Evolutionary conservation across 1,140 invertebrate genomes (phyloP).

Genomic region (Aricia agestis): DNA sequence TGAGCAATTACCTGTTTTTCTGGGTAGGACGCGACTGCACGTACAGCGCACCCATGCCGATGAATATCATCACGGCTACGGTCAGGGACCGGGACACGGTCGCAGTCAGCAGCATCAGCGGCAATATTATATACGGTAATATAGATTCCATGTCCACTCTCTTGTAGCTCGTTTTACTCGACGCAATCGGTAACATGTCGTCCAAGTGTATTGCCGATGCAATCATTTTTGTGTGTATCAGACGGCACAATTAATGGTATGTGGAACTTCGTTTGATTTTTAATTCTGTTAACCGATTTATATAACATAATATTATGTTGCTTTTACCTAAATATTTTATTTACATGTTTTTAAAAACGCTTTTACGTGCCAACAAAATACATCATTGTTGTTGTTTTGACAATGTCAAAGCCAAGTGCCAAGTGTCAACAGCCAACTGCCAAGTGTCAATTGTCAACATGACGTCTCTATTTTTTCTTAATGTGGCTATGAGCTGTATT

Average conservation of each 20-base stretch:
- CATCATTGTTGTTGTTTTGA: too few relatives aligned
- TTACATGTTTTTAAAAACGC: too few relatives aligned
- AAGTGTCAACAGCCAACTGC: too few relatives aligned
- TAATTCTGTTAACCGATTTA: too few relatives aligned
- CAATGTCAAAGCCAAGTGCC: too few relatives aligned
- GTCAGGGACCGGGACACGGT: slow-evolving; percentile 79
- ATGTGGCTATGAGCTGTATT: too few relatives aligned
- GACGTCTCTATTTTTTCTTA: too few relatives aligned
- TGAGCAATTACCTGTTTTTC: slow-evolving; percentile 65
- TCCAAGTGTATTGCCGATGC: slow-evolving; percentile 41
- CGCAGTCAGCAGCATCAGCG: slow-evolving; percentile 77
- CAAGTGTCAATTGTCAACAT: too few relatives aligned
- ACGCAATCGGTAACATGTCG: slow-evolving; percentile 46
- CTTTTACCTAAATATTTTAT: too few relatives aligned
- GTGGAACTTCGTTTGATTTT: slow-evolving; percentile 16
- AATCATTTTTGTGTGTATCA: slow-evolving; percentile 29
- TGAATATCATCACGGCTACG: slow-evolving; percentile 77
- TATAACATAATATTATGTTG: too few relatives aligned
- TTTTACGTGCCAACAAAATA: too few relatives aligned
- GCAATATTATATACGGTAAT: slow-evolving; percentile 80
- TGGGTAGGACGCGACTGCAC: slow-evolving; percentile 78
- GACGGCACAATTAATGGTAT: not conserved
- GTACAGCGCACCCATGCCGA: slow-evolving; percentile 79
- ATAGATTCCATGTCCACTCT: slow-evolving; percentile 75
- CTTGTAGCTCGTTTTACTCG: slow-evolving; percentile 44